Percentiles rank a stretch among this genome's conserved stretches.
Evolutionary conservation across 2,888 invertebrate genomes (phyloP).

Genomic region (Oscheius onirici): DNA sequence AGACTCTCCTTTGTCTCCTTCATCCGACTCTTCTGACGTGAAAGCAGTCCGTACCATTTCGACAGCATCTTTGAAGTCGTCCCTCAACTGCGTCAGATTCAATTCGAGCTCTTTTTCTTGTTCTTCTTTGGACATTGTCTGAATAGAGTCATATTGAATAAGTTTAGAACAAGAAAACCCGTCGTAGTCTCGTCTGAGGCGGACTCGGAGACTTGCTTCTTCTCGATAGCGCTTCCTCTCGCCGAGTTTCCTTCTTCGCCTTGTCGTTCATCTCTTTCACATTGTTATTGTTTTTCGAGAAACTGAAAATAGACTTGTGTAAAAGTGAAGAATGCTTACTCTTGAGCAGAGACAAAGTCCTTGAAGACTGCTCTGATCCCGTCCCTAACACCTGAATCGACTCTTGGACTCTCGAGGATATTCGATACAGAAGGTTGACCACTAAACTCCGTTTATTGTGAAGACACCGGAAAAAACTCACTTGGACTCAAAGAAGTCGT

Average conservation of each 20-base stretch:
- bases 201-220: not conserved
- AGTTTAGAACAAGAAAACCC: not conserved
- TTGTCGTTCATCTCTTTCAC: not conserved
- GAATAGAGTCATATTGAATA: slow-evolving; percentile 5
- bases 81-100: slow-evolving; percentile 12
- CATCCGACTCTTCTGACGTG: slow-evolving; percentile 43
- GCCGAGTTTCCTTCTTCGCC: slow-evolving; percentile 1
- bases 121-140: slow-evolving; percentile 30
- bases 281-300: not conserved
- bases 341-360: slow-evolving; percentile 41
- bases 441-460: not conserved
- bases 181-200: not conserved
- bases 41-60: slow-evolving; percentile 1
- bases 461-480: not conserved
- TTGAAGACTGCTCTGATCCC: slow-evolving; percentile 43
- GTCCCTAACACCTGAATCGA: slow-evolving; percentile 49
- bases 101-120: slow-evolving; percentile 26
- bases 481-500: slow-evolving; percentile 13
- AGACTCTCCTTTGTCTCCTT: slow-evolving; percentile 49
- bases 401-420: slow-evolving; percentile 48
- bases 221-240: not conserved
- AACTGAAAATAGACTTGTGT: not conserved
- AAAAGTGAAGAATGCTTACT: not conserved
- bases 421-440: slow-evolving; percentile 2
- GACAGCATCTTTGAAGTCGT: slow-evolving; percentile 26